Evolutionary conservation across 2,888 invertebrate species (phyloP).

Genomic region (Ernsta delagoae): DNA sequence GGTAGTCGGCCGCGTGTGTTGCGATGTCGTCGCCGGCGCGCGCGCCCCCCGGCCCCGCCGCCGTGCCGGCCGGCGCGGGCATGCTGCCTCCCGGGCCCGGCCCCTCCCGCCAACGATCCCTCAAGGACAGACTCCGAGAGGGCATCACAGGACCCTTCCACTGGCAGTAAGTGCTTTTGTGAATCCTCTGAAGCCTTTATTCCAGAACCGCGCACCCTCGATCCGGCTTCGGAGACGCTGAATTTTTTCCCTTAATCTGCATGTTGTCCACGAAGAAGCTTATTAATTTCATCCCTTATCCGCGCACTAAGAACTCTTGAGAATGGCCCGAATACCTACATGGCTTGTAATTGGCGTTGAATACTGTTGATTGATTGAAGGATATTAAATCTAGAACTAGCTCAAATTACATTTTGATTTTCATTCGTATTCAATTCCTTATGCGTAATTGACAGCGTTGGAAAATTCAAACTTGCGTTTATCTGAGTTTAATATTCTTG

Average conservation of each 20-base stretch:
- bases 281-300: slow-evolving; percentile 29
- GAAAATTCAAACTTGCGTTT: slow-evolving; percentile 9
- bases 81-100: slow-evolving; percentile 76
- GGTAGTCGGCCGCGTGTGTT: slow-evolving; percentile 51
- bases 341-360: slow-evolving; percentile 39
- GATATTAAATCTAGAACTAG: neutral
- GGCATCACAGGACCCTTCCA: slow-evolving; percentile 91
- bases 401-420: neutral
- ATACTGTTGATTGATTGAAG: neutral
- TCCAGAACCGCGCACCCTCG: slow-evolving; percentile 29
- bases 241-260: slow-evolving; percentile 32
- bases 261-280: slow-evolving; percentile 20
- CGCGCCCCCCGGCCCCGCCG: slow-evolving; percentile 50
- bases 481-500: slow-evolving; percentile 6
- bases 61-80: slow-evolving; percentile 63
- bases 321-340: slow-evolving; percentile 38
- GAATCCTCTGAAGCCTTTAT: slow-evolving; percentile 27
- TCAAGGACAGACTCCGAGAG: slow-evolving; percentile 91
- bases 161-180: slow-evolving; percentile 90
- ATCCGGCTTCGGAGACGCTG: slow-evolving; percentile 19
- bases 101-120: slow-evolving; percentile 90
- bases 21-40: slow-evolving; percentile 76
- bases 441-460: slow-evolving; percentile 31
- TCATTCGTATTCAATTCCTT: slow-evolving; percentile 19
- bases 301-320: slow-evolving; percentile 33